phyloP scores from a whole-genome alignment of 2,797 vertebrate genomes.

The Urosaurus nigricauda region DNA sequence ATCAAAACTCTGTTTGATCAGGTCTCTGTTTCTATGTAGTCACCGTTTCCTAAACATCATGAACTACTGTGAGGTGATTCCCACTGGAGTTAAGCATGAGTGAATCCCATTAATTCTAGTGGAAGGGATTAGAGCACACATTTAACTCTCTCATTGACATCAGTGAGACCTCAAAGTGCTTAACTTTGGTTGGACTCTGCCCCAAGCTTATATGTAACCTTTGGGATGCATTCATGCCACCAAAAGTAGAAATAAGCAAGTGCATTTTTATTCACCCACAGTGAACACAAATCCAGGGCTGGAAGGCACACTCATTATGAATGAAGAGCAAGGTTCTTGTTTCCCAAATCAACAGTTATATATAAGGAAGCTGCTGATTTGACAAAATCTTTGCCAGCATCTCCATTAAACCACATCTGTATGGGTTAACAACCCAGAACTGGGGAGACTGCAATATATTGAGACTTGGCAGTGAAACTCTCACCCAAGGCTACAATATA shows the following conservation, averaged over 20 bases:
- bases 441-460: background rate
- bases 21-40: background rate
- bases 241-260: constrained; percentile 41
- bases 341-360: constrained; percentile 21
- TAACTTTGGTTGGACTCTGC: background rate
- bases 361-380: constrained; percentile 34
- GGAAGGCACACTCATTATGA: constrained; percentile 12
- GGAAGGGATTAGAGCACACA: rapidly evolving
- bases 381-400: constrained; percentile 23
- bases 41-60: background rate
- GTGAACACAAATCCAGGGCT: constrained; percentile 10
- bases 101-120: background rate
- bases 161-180: background rate
- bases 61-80: background rate
- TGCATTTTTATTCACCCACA: constrained; percentile 34
- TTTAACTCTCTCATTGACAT: background rate
- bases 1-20: no score
- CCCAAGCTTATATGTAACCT: rapidly evolving
- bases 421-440: constrained; percentile 6
- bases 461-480: constrained; percentile 22
- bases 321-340: constrained; percentile 19
- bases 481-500: constrained; percentile 19
- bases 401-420: constrained; percentile 8
- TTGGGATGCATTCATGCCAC: background rate
- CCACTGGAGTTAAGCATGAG: background rate